Evolutionary conservation across 1,140 invertebrate genomes (phyloP).

Genomic region (Eupeodes corollae): DNA sequence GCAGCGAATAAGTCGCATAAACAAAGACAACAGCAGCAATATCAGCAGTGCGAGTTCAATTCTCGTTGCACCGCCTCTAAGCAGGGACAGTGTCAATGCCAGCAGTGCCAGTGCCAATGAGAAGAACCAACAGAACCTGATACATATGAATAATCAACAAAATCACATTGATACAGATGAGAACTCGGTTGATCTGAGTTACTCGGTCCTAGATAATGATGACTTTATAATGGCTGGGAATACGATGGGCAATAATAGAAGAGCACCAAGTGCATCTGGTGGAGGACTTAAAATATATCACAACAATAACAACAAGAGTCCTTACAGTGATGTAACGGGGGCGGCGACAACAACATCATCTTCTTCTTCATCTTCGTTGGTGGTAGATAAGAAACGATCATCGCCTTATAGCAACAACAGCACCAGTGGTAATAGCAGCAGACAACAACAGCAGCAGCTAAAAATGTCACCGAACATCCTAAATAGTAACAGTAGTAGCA

Average conservation of each 20-base stretch:
- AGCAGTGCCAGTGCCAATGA: background rate
- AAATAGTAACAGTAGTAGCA: background rate
- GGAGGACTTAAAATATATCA: background rate
- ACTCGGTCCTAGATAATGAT: conserved; percentile 1
- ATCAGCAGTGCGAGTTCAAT: background rate
- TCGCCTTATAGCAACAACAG: conserved; percentile 11
- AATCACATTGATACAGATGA: conserved; percentile 4
- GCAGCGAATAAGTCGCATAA: conserved; percentile 69
- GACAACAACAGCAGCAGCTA: conserved; percentile 11
- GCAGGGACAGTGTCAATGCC: conserved; percentile 1
- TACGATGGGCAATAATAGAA: background rate
- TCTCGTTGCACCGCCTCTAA: background rate
- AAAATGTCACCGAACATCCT: background rate
- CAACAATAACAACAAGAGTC: too few relatives aligned
- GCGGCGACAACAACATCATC: background rate
- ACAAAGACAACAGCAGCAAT: conserved; percentile 33
- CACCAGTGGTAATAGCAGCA: conserved; percentile 4
- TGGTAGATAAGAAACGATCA: conserved; percentile 22
- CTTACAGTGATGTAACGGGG: too few relatives aligned
- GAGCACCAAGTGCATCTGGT: background rate
- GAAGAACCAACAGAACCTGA: background rate
- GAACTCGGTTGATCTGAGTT: conserved; percentile 2
- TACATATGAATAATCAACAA: background rate
- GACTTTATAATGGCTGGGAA: background rate
- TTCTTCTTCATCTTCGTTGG: conserved; percentile 8